Conservation (phyloP, 53 echinoderm and acorn worm genomes). For the Temnopleurus reevesii region DNA sequence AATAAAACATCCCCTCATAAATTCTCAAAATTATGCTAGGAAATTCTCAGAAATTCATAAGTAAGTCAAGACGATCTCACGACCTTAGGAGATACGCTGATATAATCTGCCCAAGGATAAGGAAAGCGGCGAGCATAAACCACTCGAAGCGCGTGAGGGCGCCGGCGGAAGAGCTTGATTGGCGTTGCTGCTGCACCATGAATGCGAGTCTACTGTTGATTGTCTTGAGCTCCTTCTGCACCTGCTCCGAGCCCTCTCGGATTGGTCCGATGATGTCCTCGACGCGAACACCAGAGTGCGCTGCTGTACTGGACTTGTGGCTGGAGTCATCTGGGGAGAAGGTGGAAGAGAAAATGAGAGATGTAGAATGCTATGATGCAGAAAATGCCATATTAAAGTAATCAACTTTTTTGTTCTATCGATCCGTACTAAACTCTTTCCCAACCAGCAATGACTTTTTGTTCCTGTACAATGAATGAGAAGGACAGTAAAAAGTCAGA, state of each 20-base stretch:
- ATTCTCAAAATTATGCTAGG: too few species aligned
- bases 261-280: slow-evolving; percentile 69
- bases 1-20: too few species aligned
- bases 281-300: background rate
- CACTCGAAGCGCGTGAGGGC: slow-evolving; percentile 60
- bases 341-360: background rate
- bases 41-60: background rate
- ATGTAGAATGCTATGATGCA: too few species aligned
- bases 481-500: too few species aligned
- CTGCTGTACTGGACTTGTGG: slow-evolving; percentile 52
- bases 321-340: slow-evolving; percentile 42
- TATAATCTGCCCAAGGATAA: slow-evolving; percentile 61
- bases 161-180: background rate
- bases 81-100: slow-evolving; percentile 58
- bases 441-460: too few species aligned
- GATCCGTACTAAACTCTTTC: too few species aligned
- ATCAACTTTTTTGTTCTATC: too few species aligned
- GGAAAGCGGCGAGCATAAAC: slow-evolving; percentile 48
- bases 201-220: slow-evolving; percentile 80
- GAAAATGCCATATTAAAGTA: too few species aligned
- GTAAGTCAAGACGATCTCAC: background rate
- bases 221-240: slow-evolving; percentile 77
- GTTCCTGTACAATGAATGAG: too few species aligned
- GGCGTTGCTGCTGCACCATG: slow-evolving; percentile 66
- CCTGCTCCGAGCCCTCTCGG: slow-evolving; percentile 68